Evolutionary conservation across 2,888 invertebrate species (phyloP), one percentile per base, ranked within the genome.

Genomic region (Hymenopus coronatus): DNA sequence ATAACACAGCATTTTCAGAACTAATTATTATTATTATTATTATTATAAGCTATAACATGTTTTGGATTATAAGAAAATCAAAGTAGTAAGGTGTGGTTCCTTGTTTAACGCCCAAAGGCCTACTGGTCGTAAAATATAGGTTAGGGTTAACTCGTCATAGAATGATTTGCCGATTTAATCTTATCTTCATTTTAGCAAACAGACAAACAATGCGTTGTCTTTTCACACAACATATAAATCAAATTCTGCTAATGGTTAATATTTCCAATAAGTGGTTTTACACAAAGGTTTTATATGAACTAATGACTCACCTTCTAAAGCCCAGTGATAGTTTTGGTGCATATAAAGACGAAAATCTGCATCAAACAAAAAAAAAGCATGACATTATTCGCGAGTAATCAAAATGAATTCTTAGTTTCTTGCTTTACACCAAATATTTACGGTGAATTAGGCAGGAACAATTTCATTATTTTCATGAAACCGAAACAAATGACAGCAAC

Each of bases 261-360:
- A 83, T 28, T 28, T n/a, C 7, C 54, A 54, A 15, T 2, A 33
- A 15, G 2, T 20, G 54, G 2, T 70, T 20, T 46, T 81, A 85
- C n/a, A 81, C 20, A 2, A 81, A 83, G 28, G 40, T 28, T 9
- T 8, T 40, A 33, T 2, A 33, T 28, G 12, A 46, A 33, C 7
- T 2, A 4, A 14, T 85, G 54, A 88, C 90, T 88, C 88, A 91
- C 91, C 94, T 91, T 97, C 95, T 90, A 97, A 93, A 70, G 96
- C 92, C 92, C 93, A 94, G 88, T 96, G 96, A 92, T 94, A 96
- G 91, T 96, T 96, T 89, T 96, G 94, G 93, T 94, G 94, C 93
- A 96, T 94, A 92, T 96, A 96, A 91, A 95, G 94, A 90, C 97
- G 96, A 92, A 96, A 96, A 93, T 96, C 97, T 97, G 93, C 70